phyloP scores from a whole-genome alignment of 2,113 vertebrate species.

The Tyrannus savana region DNA sequence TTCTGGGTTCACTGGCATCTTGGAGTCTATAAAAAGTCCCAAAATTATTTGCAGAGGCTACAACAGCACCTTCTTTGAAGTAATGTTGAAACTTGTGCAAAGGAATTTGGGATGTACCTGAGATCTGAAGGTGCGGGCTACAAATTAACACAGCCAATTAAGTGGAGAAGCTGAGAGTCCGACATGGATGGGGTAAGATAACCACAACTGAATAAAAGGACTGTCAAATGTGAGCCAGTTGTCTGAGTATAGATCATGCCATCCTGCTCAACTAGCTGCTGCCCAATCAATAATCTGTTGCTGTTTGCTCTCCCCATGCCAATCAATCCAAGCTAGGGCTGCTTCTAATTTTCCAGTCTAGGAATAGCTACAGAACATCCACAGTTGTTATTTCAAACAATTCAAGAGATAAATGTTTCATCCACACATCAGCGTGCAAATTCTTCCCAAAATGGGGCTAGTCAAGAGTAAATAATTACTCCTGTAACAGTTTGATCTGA shows the following conservation, averaged over 20 bases:
- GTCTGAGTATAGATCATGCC: background rate
- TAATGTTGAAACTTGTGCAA: conserved; percentile 60
- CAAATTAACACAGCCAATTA: conserved; percentile 65
- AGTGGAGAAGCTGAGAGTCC: conserved; percentile 43
- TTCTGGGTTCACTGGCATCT: conserved; percentile 34
- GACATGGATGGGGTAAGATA: conserved; percentile 46
- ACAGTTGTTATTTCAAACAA: conserved; percentile 35
- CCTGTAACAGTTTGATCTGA: conserved; percentile 45
- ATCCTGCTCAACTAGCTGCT: conserved; percentile 2
- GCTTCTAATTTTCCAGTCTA: conserved; percentile 38
- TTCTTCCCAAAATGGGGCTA: conserved; percentile 42
- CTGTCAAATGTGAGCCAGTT: conserved; percentile 23
- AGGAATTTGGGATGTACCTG: conserved; percentile 59
- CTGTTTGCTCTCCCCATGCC: background rate
- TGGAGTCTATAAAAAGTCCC: conserved; percentile 42
- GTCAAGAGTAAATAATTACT: conserved; percentile 49
- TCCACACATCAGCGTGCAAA: background rate
- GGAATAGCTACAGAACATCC: conserved; percentile 38
- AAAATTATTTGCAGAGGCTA: conserved; percentile 49
- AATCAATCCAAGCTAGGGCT: conserved; percentile 6
- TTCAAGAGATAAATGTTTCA: conserved; percentile 27
- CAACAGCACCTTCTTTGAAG: conserved; percentile 63
- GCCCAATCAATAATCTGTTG: conserved; percentile 48
- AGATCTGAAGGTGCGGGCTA: conserved; percentile 55
- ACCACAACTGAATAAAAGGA: conserved; percentile 39